phyloP scores from a whole-genome alignment of 2,888 invertebrate species.

The Muscina levida region DNA sequence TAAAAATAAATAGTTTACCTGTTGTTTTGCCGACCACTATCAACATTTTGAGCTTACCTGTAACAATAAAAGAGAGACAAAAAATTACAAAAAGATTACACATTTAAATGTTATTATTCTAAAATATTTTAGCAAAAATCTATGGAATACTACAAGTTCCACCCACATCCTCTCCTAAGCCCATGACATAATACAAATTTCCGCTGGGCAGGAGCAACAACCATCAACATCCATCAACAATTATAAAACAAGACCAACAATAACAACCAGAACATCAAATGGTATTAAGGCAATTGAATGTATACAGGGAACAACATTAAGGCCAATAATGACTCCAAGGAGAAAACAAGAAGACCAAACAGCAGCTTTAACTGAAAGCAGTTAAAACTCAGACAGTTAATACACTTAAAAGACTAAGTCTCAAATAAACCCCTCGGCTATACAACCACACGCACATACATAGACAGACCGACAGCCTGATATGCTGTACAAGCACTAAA shows the following conservation, averaged over 20 bases:
- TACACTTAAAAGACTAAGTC: conserved; percentile 37
- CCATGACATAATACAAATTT: too few relatives aligned
- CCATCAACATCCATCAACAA: background rate
- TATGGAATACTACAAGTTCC: too few relatives aligned
- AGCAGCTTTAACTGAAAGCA: conserved; percentile 23
- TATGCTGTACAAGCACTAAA: conserved; percentile 48
- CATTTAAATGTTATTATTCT: too few relatives aligned
- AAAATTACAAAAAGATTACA: too few relatives aligned
- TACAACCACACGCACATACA: conserved; percentile 34
- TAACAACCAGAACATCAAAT: conserved; percentile 74
- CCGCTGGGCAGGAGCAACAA: background rate
- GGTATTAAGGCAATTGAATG: conserved; percentile 77
- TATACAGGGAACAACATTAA: conserved; percentile 76
- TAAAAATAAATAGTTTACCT: too few relatives aligned
- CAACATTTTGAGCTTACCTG: too few relatives aligned
- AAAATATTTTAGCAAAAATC: too few relatives aligned
- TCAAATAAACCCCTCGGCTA: conserved; percentile 32
- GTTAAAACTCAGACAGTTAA: conserved; percentile 55
- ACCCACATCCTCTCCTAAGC: too few relatives aligned
- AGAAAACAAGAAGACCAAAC: conserved; percentile 23
- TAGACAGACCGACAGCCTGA: conserved; percentile 34
- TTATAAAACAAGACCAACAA: conserved; percentile 6
- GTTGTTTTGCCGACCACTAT: too few relatives aligned
- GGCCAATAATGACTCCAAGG: conserved; percentile 71
- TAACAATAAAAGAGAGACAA: too few relatives aligned